Conservation (phyloP, 1,140 invertebrate species). For the Bactericera cockerelli region DNA sequence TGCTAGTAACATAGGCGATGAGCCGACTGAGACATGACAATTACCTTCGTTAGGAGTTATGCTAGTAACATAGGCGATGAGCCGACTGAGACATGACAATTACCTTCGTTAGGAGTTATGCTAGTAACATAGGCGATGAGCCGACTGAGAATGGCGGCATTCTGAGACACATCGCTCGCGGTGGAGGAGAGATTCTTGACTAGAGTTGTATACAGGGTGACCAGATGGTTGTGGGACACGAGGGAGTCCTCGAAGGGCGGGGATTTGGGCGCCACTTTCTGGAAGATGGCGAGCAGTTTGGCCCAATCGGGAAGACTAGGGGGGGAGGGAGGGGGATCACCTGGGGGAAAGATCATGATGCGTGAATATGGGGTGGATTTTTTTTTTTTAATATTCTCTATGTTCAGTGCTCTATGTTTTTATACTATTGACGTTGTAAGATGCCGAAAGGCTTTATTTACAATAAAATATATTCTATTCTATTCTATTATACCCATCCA, state of each 20-base stretch:
- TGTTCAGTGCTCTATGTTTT: too few relatives aligned
- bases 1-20: too few relatives aligned
- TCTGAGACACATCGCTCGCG: constrained; percentile 29
- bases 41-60: not conserved
- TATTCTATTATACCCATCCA: too few relatives aligned
- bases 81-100: constrained; percentile 3
- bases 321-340: constrained; percentile 10
- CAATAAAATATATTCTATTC: too few relatives aligned
- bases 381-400: too few relatives aligned
- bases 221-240: constrained; percentile 30
- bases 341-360: too few relatives aligned
- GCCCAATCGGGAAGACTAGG: constrained; percentile 30
- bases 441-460: too few relatives aligned
- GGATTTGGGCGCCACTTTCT: constrained; percentile 29
- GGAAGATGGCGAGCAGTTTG: constrained; percentile 29
- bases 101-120: constrained; percentile 33
- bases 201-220: constrained; percentile 33
- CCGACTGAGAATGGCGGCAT: constrained; percentile 31
- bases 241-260: constrained; percentile 31
- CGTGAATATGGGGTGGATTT: too few relatives aligned
- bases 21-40: constrained; percentile 14
- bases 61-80: constrained; percentile 16
- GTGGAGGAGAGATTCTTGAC: constrained; percentile 30
- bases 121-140: constrained; percentile 33
- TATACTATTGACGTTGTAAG: too few relatives aligned